Evolutionary conservation across 2,797 vertebrate genomes (phyloP).

Genomic region (Pteronotus mesoamericanus): DNA sequence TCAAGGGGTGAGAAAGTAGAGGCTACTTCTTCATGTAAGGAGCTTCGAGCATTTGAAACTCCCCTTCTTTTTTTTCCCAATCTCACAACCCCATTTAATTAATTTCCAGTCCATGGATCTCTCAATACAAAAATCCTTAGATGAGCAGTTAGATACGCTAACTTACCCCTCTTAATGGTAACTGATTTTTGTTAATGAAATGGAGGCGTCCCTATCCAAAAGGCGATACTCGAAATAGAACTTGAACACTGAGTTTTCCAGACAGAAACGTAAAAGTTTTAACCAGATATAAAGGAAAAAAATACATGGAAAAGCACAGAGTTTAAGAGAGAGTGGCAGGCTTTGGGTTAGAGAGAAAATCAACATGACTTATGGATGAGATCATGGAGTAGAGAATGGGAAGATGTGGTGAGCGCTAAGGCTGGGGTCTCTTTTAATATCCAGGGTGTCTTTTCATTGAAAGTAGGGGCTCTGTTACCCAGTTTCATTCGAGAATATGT

Average conservation of each 20-base stretch:
- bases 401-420: no score
- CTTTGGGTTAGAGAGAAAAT: neutral
- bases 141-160: neutral
- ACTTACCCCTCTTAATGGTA: neutral
- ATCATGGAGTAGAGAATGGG: neutral
- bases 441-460: neutral
- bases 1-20: neutral
- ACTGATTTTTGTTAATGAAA: neutral
- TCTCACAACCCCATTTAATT: neutral
- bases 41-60: neutral
- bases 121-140: neutral
- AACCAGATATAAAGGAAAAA: neutral
- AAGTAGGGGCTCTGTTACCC: neutral
- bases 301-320: neutral
- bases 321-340: neutral
- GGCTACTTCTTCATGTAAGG: neutral
- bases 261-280: neutral
- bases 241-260: neutral
- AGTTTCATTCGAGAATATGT: neutral
- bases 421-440: neutral
- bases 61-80: neutral
- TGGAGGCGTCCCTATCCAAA: neutral
- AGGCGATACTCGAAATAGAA: neutral
- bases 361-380: neutral
- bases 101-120: neutral